These are phyloP conservation scores for Mycetomoellerius zeteki DNA, from an alignment of 1,140 invertebrate species.

Conservation along the genomic window DNA sequence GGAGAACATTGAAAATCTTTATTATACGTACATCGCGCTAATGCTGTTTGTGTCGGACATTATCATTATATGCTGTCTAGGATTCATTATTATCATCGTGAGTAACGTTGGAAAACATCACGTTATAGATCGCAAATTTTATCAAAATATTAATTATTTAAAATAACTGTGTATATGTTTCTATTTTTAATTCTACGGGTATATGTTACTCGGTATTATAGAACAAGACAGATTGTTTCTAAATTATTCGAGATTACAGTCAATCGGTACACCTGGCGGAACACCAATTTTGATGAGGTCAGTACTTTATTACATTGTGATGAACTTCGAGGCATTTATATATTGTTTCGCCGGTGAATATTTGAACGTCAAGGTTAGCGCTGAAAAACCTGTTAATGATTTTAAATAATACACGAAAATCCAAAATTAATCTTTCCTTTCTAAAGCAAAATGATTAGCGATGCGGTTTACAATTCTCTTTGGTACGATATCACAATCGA, in stretches of 20 bases:
- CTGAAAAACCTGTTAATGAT: not conserved
- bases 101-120: constrained; percentile 15
- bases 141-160: not conserved
- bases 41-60: constrained; percentile 30
- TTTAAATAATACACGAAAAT: not conserved
- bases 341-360: constrained; percentile 65
- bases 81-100: constrained; percentile 56
- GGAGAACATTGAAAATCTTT: constrained; percentile 21
- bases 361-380: constrained; percentile 54
- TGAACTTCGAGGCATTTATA: constrained; percentile 55
- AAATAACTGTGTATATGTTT: not conserved
- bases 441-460: constrained; percentile 37
- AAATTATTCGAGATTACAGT: constrained; percentile 42
- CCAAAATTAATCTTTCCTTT: not conserved
- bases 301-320: constrained; percentile 24
- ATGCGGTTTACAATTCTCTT: constrained; percentile 26
- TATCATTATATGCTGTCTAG: constrained; percentile 49
- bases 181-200: not conserved
- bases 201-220: not conserved
- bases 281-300: not conserved
- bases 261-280: not conserved
- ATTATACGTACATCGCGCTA: constrained; percentile 27
- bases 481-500: constrained; percentile 39
- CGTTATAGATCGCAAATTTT: not conserved
- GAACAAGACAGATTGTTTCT: not conserved